A percentile compares a stretch with the other conserved stretches of the same genome.
phyloP scores from a whole-genome alignment of 1,140 invertebrate species.

The Atta cephalotes region DNA sequence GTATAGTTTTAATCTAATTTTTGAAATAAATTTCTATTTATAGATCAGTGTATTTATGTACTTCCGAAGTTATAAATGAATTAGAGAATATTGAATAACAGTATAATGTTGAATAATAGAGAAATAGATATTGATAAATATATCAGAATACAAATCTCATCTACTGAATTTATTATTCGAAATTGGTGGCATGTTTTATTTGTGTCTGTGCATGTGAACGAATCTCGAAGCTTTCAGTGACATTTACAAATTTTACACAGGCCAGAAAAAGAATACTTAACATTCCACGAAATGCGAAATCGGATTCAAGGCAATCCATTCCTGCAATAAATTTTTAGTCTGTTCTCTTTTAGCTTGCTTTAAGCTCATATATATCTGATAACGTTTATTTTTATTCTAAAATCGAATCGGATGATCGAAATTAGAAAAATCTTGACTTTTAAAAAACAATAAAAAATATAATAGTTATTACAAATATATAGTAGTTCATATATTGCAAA shows the following conservation, averaged over 20 bases:
- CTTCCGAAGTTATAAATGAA: neutral
- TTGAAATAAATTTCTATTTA: neutral
- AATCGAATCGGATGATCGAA: neutral
- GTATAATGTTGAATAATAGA: neutral
- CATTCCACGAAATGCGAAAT: constrained; percentile 23
- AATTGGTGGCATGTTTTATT: constrained; percentile 29
- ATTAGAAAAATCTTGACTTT: neutral
- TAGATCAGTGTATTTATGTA: constrained; percentile 15
- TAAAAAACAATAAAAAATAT: neutral
- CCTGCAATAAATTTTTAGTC: constrained; percentile 40
- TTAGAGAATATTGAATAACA: neutral
- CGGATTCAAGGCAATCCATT: constrained; percentile 30
- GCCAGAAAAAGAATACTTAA: constrained; percentile 57
- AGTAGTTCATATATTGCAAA: neutral
- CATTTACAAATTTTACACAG: constrained; percentile 52
- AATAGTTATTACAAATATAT: neutral
- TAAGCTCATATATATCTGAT: constrained; percentile 2
- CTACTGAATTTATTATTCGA: constrained; percentile 40
- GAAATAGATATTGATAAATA: constrained; percentile 23
- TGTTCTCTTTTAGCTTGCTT: constrained; percentile 5
- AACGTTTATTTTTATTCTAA: constrained; percentile 29
- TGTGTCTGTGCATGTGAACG: neutral
- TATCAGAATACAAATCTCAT: constrained; percentile 11
- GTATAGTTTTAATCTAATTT: neutral
- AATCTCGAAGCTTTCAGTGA: constrained; percentile 26